Evolutionary conservation across 30 jellyfish, hydroid and myxozoan species (phyloP).

Genomic region (Nemopilema nomurai): DNA sequence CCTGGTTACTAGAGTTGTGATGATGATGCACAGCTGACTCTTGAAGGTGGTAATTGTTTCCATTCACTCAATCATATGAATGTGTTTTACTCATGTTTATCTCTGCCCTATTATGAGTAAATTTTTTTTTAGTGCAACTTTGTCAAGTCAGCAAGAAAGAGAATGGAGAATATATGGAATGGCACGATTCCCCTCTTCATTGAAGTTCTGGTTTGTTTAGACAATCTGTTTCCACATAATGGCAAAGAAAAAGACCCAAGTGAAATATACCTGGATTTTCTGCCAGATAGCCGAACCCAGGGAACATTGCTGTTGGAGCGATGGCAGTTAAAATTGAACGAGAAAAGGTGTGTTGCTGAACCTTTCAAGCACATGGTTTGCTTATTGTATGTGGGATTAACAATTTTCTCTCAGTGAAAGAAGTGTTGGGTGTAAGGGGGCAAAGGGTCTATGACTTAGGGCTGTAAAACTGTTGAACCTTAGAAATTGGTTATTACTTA

Average conservation of each 20-base stretch:
- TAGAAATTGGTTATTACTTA: too few species aligned
- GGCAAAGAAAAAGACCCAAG: constrained; percentile 37
- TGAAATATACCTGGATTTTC: constrained; percentile 24
- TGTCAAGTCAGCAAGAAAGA: constrained; percentile 57
- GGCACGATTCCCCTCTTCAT: constrained; percentile 41
- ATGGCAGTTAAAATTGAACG: constrained; percentile 70
- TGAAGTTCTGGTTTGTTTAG: constrained; percentile 72
- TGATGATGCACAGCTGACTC: too few species aligned
- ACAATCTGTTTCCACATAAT: constrained; percentile 46
- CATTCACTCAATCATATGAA: too few species aligned
- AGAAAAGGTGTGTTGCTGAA: constrained; percentile 33
- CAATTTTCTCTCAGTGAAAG: too few species aligned
- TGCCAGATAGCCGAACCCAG: constrained; percentile 28
- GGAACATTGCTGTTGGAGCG: constrained; percentile 61
- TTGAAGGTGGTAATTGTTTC: too few species aligned
- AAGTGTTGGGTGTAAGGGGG: too few species aligned
- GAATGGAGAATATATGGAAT: constrained; percentile 20
- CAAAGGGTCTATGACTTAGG: too few species aligned
- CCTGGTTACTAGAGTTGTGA: too few species aligned
- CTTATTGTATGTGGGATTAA: not conserved
- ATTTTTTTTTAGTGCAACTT: constrained; percentile 64
- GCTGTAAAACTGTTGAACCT: too few species aligned
- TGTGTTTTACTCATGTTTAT: too few species aligned
- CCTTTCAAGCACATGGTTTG: too few species aligned
- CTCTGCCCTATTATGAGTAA: not conserved